Evolutionary conservation across 2,797 vertebrate species (phyloP).

Genomic region (Phrynocephalus guinanensis): DNA sequence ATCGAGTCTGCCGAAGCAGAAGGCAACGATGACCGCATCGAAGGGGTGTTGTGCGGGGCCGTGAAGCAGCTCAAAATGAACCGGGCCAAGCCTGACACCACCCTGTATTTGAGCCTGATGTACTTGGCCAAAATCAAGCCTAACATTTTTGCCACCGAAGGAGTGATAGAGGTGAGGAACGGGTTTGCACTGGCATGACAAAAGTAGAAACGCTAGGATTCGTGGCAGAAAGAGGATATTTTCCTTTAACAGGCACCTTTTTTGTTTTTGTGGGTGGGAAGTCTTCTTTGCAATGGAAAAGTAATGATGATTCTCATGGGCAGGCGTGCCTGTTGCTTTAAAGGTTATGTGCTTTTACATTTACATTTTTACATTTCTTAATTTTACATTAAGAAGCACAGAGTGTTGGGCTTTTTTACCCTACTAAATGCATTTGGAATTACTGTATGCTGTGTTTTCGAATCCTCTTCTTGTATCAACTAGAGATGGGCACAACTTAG

Average conservation of each 20-base stretch:
- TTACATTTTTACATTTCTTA: too few relatives aligned
- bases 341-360: too few relatives aligned
- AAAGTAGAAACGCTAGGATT: not conserved
- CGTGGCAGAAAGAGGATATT: not conserved
- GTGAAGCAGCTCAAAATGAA: constrained; percentile 95
- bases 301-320: not conserved
- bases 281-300: not conserved
- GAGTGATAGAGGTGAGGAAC: constrained; percentile 92
- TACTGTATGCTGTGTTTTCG: too few relatives aligned
- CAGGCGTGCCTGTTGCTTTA: too few relatives aligned
- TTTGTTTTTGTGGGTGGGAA: not conserved
- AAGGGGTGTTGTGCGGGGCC: constrained; percentile 94
- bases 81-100: constrained; percentile 93
- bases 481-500: too few relatives aligned
- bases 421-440: too few relatives aligned
- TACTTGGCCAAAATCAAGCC: constrained; percentile 98
- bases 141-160: constrained; percentile 96
- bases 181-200: accelerated
- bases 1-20: constrained; percentile 94
- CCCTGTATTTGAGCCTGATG: constrained; percentile 95
- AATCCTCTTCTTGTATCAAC: too few relatives aligned
- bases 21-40: constrained; percentile 94
- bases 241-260: too few relatives aligned
- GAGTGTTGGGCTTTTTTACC: too few relatives aligned
- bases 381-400: too few relatives aligned